A percentile compares a stretch with the other conserved stretches of the same genome.
Conservation (phyloP, 2,888 invertebrate species). For the Osmoderma eremita region DNA sequence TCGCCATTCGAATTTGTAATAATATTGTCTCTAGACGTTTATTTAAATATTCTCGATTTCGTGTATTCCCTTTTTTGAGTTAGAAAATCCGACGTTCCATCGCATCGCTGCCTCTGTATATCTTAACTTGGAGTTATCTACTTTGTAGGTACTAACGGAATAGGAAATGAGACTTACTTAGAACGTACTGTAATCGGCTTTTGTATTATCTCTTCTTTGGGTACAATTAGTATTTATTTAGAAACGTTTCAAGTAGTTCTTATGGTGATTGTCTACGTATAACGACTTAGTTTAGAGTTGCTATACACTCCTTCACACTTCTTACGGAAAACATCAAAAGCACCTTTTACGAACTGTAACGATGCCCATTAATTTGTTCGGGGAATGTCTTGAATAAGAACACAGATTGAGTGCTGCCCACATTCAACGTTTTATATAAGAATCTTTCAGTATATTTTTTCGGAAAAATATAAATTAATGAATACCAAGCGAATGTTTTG, state of each 20-base stretch:
- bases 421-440: too few relatives aligned
- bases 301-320: too few relatives aligned
- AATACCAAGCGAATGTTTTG: too few relatives aligned
- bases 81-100: background rate
- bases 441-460: too few relatives aligned
- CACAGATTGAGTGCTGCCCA: too few relatives aligned
- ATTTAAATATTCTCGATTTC: slow-evolving; percentile 58
- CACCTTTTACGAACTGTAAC: too few relatives aligned
- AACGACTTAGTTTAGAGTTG: too few relatives aligned
- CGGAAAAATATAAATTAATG: too few relatives aligned
- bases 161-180: slow-evolving; percentile 8
- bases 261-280: background rate
- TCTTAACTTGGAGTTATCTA: slow-evolving; percentile 6
- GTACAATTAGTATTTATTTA: slow-evolving; percentile 20
- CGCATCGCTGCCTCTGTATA: background rate
- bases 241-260: slow-evolving; percentile 3
- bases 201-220: background rate
- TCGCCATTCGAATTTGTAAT: slow-evolving; percentile 60
- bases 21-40: slow-evolving; percentile 60
- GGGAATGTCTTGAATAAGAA: too few relatives aligned
- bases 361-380: too few relatives aligned
- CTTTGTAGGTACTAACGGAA: slow-evolving; percentile 20
- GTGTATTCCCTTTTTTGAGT: slow-evolving; percentile 40
- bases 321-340: too few relatives aligned
- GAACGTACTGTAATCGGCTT: slow-evolving; percentile 3